A percentile compares a stretch with the other conserved stretches of the same genome.
Conservation (phyloP, 2,113 vertebrate genomes). For the Seriola dumerili region DNA sequence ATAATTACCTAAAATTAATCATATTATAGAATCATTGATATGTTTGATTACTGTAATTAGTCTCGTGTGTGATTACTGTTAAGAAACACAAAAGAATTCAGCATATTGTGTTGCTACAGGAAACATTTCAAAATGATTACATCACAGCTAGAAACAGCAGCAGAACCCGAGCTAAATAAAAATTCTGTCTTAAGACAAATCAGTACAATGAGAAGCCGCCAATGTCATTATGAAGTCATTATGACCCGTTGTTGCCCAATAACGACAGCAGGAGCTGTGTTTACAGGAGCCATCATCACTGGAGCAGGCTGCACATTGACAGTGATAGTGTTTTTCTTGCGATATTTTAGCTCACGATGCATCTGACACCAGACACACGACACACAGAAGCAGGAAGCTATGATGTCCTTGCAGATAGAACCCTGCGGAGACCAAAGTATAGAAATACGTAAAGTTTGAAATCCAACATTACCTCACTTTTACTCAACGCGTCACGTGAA, state of each 20-base stretch:
- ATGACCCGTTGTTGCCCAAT: rapidly evolving
- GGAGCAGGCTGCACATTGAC: slow-evolving; percentile 52
- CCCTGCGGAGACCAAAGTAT: slow-evolving; percentile 52
- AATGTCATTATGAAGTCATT: neutral
- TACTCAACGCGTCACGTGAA: neutral
- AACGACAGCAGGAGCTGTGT: too few relatives aligned
- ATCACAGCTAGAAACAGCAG: neutral
- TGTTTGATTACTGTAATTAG: neutral
- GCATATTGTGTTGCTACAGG: neutral
- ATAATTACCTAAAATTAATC: too few relatives aligned
- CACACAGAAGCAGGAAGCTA: slow-evolving; percentile 55
- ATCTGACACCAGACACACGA: slow-evolving; percentile 77
- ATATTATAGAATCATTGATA: too few relatives aligned
- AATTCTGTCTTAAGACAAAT: neutral
- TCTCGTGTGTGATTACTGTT: neutral
- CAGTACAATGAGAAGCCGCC: neutral
- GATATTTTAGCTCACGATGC: slow-evolving; percentile 62
- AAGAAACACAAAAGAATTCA: neutral
- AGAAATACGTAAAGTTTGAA: rapidly evolving
- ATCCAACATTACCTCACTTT: neutral
- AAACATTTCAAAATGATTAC: neutral
- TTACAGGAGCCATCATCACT: neutral
- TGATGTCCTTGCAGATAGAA: slow-evolving; percentile 66
- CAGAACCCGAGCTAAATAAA: too few relatives aligned
- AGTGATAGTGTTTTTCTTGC: neutral